These are phyloP conservation scores for Lagorchestes hirsutus DNA, from an alignment of 2,797 vertebrate species.

Conservation along the genomic window DNA sequence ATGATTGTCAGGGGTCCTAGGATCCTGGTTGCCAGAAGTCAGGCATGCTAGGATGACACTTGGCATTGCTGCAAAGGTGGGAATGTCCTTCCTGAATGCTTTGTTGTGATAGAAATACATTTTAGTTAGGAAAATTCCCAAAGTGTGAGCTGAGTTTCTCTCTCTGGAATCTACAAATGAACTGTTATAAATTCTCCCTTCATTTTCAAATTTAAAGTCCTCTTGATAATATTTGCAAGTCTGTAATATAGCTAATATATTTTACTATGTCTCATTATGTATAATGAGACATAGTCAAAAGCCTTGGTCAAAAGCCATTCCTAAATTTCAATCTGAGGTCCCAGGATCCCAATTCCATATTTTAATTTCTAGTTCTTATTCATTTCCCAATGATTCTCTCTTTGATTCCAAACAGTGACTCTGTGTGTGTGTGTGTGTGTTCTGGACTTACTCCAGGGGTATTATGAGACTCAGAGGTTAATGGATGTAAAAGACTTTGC, in stretches of 20 bases:
- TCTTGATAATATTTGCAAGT: background rate
- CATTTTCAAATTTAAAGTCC: background rate
- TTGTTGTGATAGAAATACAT: background rate
- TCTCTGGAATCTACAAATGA: background rate
- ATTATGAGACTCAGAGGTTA: background rate
- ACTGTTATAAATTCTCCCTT: background rate
- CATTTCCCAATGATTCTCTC: background rate
- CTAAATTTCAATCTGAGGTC: background rate
- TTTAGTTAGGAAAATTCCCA: background rate
- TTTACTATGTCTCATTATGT: background rate
- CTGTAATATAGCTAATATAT: background rate
- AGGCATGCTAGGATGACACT: background rate
- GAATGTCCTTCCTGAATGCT: background rate
- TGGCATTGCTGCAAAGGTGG: background rate
- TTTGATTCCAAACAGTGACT: background rate
- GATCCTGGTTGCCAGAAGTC: background rate
- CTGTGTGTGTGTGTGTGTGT: background rate
- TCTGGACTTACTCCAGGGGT: background rate
- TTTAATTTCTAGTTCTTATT: background rate
- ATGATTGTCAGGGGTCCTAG: background rate
- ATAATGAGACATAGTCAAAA: background rate
- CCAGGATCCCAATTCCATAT: background rate
- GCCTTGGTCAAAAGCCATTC: background rate
- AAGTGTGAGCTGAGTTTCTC: background rate
- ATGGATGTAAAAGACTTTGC: background rate